These are phyloP conservation scores for Lypha dubia DNA, from an alignment of 2,888 invertebrate species.

Conservation along the genomic window DNA sequence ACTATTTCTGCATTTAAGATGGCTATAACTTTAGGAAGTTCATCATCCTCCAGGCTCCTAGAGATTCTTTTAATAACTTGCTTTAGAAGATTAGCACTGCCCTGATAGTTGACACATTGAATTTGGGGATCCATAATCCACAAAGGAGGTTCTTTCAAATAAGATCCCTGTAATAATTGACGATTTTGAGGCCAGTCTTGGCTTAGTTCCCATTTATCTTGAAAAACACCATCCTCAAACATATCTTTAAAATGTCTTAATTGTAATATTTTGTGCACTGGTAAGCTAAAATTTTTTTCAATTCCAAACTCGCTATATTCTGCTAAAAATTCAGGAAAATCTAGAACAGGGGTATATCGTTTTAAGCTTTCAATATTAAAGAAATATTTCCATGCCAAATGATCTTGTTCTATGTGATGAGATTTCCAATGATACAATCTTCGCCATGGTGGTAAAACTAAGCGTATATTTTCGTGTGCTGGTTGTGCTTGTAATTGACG, in stretches of 20 bases:
- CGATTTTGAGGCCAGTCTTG: conserved; percentile 83
- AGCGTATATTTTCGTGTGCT: conserved; percentile 84
- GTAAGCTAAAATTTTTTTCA: conserved; percentile 77
- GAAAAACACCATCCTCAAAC: conserved; percentile 91
- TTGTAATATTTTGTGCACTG: conserved; percentile 90
- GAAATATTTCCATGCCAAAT: conserved; percentile 91
- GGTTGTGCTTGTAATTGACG: conserved; percentile 86
- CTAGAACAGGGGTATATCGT: conserved; percentile 90
- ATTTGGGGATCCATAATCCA: conserved; percentile 86
- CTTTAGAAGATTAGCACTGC: conserved; percentile 87
- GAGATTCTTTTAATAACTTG: conserved; percentile 83
- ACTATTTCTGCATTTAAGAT: conserved; percentile 91
- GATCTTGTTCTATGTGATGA: conserved; percentile 85
- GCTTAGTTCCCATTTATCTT: conserved; percentile 92
- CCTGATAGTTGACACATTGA: conserved; percentile 92
- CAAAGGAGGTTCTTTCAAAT: conserved; percentile 87
- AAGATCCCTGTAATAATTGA: conserved; percentile 80
- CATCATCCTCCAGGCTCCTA: conserved; percentile 50
- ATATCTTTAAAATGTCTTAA: conserved; percentile 94
- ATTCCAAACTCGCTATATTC: conserved; percentile 84
- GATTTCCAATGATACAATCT: conserved; percentile 95
- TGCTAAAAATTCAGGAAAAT: conserved; percentile 91
- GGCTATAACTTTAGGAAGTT: conserved; percentile 75
- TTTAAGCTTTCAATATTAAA: conserved; percentile 92
- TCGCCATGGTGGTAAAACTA: conserved; percentile 97